These are phyloP conservation scores for Netelia virgata DNA, from an alignment of 2,888 invertebrate species.

Conservation along the genomic window DNA sequence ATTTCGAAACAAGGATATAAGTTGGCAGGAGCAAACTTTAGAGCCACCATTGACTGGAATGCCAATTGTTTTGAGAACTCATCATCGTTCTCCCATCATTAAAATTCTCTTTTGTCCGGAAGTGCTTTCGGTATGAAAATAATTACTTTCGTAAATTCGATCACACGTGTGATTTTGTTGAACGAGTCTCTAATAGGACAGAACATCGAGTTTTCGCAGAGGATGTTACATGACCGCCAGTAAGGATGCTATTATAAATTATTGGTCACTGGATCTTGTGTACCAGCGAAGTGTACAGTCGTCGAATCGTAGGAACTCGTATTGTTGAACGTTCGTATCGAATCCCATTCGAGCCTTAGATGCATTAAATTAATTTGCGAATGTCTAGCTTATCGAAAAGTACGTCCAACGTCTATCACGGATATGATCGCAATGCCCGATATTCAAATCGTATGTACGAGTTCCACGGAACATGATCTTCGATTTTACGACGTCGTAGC, in stretches of 20 bases:
- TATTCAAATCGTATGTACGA: constrained; percentile 91
- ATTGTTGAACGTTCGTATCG: background rate
- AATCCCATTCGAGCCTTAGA: background rate
- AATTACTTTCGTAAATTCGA: background rate
- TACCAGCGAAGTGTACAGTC: constrained; percentile 88
- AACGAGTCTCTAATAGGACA: constrained; percentile 83
- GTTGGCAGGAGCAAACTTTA: constrained; percentile 87
- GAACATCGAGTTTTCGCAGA: constrained; percentile 87
- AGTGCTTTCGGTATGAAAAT: constrained; percentile 85
- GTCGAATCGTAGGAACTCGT: constrained; percentile 87
- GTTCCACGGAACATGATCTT: constrained; percentile 92
- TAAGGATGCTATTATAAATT: constrained; percentile 91
- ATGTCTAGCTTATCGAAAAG: constrained; percentile 86
- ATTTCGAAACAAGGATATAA: constrained; percentile 88
- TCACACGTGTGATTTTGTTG: background rate
- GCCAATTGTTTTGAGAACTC: constrained; percentile 88
- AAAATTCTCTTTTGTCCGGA: constrained; percentile 89
- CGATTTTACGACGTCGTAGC: constrained; percentile 93
- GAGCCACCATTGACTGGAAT: constrained; percentile 88
- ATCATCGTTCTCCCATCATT: constrained; percentile 90
- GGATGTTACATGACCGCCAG: constrained; percentile 92
- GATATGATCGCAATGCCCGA: constrained; percentile 91
- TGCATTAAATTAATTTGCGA: constrained; percentile 31
- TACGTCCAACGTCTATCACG: constrained; percentile 90
- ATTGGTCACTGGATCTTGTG: constrained; percentile 91